Base-by-base conservation (phyloP, 1,140 invertebrate genomes). In the Potamilus streckersoni region DNA sequence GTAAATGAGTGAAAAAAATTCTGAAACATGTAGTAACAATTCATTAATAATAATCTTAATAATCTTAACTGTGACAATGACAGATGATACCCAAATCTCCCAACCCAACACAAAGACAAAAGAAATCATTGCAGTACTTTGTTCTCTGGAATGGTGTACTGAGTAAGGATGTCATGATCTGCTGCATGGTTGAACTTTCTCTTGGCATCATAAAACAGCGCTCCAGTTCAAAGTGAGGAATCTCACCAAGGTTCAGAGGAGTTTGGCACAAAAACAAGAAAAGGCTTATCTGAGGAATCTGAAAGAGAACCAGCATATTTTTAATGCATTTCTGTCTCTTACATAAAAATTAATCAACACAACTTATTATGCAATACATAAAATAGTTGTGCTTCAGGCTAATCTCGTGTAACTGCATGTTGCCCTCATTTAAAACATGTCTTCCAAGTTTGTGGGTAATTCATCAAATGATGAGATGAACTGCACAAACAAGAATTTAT, bases 151-250 rank as follows among this genome's bases (percentile, higher is more conserved):
- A 83, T 58, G 85, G 87, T 68, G 88, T 88, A 74, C 91, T 92
- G 23, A 93, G 82, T 31, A 93, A 88, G 58, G 90, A 91, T 0
- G 93, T 93, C 92, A 93, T 93, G 2, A 93, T 89, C 62, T 87
- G 85, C 23, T 91, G 90, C 70, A 93, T 85, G 59, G 91, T 91
- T 73, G 90, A 90, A 0, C 92, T 93, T 64, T 92, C 91, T 78
- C 90, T 87, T 20, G 92, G 91, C 84, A 93, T 91, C n/a, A 92
- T 80, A 16, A 93, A 85, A 88, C 92, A 92, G 56, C 92, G 89
- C 84, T 93, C 93, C 58, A 93, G 86, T 82, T 93, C 93, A 75
- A 92, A 93, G 85, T 93, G 91, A 1, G 92, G 90, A 27, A 93
- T 89, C 71, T 89, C 87, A n/a, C 85, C 86, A 65, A 91, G 84